Base-by-base conservation (phyloP, 2,888 invertebrate species). In the Cryptocephalus primarius region DNA sequence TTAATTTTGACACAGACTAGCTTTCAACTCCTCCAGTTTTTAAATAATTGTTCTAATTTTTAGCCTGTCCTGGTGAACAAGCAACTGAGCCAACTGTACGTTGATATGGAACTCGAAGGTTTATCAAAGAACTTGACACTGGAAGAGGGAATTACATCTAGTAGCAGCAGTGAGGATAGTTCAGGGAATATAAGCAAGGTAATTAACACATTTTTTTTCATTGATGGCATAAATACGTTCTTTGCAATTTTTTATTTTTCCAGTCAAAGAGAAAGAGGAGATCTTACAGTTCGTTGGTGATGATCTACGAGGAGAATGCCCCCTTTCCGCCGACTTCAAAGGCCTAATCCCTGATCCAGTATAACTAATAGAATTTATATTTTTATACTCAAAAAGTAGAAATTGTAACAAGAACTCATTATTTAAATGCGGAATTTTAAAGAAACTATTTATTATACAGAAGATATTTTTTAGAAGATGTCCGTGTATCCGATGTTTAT, bases 261-360 rank as follows among this genome's bases (percentile, higher is more conserved):
- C 58, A 70, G 64, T 64, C 64, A 48, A 69, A 65, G 58, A 71
- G 66, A 53, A 72, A 69, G 55, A 68, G 67, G 52, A 66, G 66
- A 51, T 70, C 76, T 32, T 79, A 78, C 58, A 76, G 75, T 57
- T 79, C 77, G 50, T 61, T 82, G 52, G 75, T 75, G 50, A 81
- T 83, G 77, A 76, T 84, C 44, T 80, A 80, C 58, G 84, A 85
- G 67, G 85, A 83, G 57, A 77, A 85, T 54, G 80, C 82, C 0
- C 83, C 83, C 0, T 60, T 85, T 12, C 83, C 83, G 1, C 69
- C 80, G 41, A 70, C 74, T 14, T 47, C 48, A 22, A 6, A 11
- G 36, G 50, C 22, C 22, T 22, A 22, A 22, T 22, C 2, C 22
- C 22, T 22, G 22, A 22, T 22, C 13, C 40, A 40, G 32, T 43